Conservation (phyloP, 2,797 vertebrate genomes). For the Pangasius krempfi region DNA sequence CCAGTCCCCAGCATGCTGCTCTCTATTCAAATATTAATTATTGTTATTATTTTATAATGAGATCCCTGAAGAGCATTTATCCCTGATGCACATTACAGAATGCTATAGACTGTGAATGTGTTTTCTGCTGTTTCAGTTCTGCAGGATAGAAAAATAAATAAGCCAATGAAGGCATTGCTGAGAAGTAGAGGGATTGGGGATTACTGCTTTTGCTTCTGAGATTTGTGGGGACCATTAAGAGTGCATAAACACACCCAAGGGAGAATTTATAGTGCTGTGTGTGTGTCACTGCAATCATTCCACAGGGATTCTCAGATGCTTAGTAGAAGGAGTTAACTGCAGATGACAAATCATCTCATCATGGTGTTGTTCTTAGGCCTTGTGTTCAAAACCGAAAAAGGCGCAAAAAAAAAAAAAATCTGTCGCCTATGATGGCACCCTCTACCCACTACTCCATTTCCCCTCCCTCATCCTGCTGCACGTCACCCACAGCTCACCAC, state of each 20-base stretch:
- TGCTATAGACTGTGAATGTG: not conserved
- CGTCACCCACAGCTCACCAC: constrained; percentile 33
- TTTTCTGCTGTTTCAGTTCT: constrained; percentile 58
- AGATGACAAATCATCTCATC: constrained; percentile 65
- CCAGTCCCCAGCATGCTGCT: constrained; percentile 69
- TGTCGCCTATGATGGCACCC: constrained; percentile 35
- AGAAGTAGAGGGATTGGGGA: constrained; percentile 56
- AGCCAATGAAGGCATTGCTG: constrained; percentile 67
- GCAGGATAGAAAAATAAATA: constrained; percentile 63
- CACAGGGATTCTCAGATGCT: constrained; percentile 60
- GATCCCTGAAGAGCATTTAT: constrained; percentile 79
- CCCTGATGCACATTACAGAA: constrained; percentile 69
- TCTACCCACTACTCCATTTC: constrained; percentile 18
- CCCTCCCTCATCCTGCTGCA: constrained; percentile 27
- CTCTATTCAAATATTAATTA: constrained; percentile 82
- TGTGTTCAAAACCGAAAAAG: constrained; percentile 49
- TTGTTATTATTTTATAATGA: constrained; percentile 83
- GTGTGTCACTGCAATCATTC: constrained; percentile 61
- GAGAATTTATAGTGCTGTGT: constrained; percentile 47
- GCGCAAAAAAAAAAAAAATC: constrained; percentile 42
- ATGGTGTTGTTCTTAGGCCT: constrained; percentile 33
- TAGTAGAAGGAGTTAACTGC: constrained; percentile 64
- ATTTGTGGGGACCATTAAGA: constrained; percentile 66
- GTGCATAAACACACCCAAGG: constrained; percentile 67
- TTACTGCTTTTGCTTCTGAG: constrained; percentile 63